phyloP scores from a whole-genome alignment of 2,888 invertebrate genomes.

The Mimas tiliae region DNA sequence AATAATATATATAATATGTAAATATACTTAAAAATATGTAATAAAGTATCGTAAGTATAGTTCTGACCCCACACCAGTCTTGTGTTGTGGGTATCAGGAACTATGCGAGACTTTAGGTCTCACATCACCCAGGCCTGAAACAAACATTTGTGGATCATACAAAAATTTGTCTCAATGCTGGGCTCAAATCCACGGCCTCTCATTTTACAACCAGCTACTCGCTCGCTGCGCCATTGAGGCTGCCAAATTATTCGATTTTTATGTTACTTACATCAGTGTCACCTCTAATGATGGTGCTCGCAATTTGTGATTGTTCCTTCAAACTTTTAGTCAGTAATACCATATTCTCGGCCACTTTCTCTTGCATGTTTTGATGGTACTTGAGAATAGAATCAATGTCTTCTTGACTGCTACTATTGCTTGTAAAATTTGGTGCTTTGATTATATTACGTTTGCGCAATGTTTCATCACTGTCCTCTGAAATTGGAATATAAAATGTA shows the following conservation, averaged over 20 bases:
- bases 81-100: no score
- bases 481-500: background rate
- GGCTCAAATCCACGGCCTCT: no score
- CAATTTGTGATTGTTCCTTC: conserved; percentile 95
- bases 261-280: conserved; percentile 89
- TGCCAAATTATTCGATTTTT: background rate
- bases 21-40: no score
- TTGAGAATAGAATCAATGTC: conserved; percentile 93
- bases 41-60: no score
- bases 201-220: no score
- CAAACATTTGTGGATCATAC: no score
- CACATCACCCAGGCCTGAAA: no score
- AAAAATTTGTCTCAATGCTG: no score
- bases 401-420: conserved; percentile 81
- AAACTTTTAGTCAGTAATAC: conserved; percentile 93
- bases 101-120: no score
- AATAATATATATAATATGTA: no score
- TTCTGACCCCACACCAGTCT: no score
- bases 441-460: conserved; percentile 83
- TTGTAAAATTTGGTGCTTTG: conserved; percentile 78
- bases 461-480: conserved; percentile 72
- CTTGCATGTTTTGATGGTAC: conserved; percentile 95
- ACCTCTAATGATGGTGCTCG: conserved; percentile 94
- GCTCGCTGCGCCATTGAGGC: no score
- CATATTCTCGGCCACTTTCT: conserved; percentile 97